Conservation (phyloP, 2,797 vertebrate species). For the Babyrousa celebensis region DNA sequence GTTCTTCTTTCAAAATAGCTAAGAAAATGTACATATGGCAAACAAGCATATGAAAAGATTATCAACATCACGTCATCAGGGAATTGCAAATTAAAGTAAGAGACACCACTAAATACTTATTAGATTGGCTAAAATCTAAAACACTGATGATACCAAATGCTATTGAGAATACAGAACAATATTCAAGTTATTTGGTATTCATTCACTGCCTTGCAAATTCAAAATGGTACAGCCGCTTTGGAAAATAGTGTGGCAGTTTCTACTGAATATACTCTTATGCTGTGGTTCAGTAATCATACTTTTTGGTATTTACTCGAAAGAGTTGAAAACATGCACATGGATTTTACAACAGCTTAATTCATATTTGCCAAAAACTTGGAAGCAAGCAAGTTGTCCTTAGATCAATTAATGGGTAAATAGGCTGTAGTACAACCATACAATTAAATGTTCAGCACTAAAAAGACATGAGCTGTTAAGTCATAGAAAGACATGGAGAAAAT, state of each 20-base stretch:
- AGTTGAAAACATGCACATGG: neutral
- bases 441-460: neutral
- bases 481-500: neutral
- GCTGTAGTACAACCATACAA: neutral
- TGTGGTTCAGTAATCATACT: neutral
- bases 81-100: neutral
- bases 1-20: neutral
- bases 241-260: neutral
- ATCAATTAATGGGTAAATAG: neutral
- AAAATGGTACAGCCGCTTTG: neutral
- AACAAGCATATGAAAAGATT: neutral
- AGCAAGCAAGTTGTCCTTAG: neutral
- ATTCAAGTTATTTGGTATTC: too few species aligned
- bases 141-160: neutral
- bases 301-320: neutral
- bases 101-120: neutral
- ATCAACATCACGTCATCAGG: neutral
- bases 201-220: neutral
- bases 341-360: neutral
- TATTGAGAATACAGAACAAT: neutral
- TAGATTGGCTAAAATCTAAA: neutral
- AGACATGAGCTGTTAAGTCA: neutral
- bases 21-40: neutral
- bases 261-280: neutral
- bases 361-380: neutral